Conservation (phyloP, 2,113 vertebrate species). For the Malurus elegans region DNA sequence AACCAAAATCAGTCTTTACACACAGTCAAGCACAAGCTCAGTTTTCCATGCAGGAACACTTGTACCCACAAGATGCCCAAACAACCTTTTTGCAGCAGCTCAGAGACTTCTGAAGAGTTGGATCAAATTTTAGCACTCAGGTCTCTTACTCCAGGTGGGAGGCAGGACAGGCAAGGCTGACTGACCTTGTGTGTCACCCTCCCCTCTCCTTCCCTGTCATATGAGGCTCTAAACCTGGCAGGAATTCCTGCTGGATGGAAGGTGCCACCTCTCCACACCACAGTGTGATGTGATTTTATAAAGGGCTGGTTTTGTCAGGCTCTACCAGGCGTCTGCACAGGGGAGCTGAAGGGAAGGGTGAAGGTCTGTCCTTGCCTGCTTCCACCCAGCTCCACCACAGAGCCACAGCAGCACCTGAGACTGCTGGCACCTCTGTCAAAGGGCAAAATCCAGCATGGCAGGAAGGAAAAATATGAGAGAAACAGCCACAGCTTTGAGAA, state of each 20-base stretch:
- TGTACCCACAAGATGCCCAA: not conserved
- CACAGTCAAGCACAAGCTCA: not conserved
- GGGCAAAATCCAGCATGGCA: rapidly evolving
- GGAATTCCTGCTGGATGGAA: not conserved
- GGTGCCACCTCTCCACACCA: not conserved
- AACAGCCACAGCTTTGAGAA: not conserved
- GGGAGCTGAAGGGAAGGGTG: not conserved
- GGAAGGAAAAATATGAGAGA: not conserved
- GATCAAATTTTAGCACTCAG: not conserved
- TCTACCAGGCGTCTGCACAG: not conserved
- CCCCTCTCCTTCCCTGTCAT: not conserved
- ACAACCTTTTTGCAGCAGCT: not conserved
- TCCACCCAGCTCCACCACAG: not conserved
- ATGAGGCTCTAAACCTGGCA: rapidly evolving
- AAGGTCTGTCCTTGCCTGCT: not conserved
- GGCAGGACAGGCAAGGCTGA: not conserved
- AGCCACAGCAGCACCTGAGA: not conserved
- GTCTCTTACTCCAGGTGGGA: not conserved
- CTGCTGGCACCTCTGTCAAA: not conserved
- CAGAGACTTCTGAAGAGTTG: not conserved
- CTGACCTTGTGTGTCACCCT: not conserved
- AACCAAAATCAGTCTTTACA: not conserved
- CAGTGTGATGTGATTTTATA: not conserved
- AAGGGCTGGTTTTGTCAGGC: not conserved
- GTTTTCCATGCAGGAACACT: not conserved